phyloP scores from a whole-genome alignment of 1,140 invertebrate species.

The Gonatopus flavifemur region DNA sequence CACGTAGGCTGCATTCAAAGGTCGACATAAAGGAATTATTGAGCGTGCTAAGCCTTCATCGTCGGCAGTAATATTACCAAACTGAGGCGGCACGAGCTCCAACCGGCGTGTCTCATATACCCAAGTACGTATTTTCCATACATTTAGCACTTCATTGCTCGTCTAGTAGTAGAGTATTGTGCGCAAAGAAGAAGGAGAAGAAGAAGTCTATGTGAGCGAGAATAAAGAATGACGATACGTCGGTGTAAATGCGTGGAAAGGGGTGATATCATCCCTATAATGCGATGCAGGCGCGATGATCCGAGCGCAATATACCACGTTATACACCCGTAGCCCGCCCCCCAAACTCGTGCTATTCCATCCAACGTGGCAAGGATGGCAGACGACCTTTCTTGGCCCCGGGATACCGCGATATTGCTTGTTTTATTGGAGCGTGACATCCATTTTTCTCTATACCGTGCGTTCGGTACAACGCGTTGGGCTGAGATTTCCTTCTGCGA shows the following conservation, averaged over 20 bases:
- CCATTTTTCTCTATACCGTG: constrained; percentile 31
- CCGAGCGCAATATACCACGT: constrained; percentile 46
- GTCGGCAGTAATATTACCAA: constrained; percentile 16
- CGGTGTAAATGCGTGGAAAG: constrained; percentile 35
- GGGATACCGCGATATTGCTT: constrained; percentile 49
- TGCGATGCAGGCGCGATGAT: constrained; percentile 50
- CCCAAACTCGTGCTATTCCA: constrained; percentile 1
- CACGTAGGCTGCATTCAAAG: neutral
- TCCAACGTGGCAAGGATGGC: constrained; percentile 21
- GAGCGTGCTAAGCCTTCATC: constrained; percentile 28
- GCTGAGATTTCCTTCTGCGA: no score
- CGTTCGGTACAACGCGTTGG: no score
- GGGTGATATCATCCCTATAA: constrained; percentile 53
- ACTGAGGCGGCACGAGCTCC: no score
- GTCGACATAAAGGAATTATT: constrained; percentile 40
- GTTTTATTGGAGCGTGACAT: constrained; percentile 51
- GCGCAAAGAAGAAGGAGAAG: constrained; percentile 21
- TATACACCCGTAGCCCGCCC: neutral
- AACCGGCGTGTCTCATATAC: no score
- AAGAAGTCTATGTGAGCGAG: constrained; percentile 13
- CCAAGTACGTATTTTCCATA: no score
- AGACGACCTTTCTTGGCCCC: constrained; percentile 32
- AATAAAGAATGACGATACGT: neutral
- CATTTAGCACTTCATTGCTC: no score
- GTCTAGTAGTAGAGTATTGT: no score